A percentile compares a stretch with the other conserved stretches of the same genome.
Conservation (phyloP, 2,888 invertebrate genomes). For the Nomada goodeniana region DNA sequence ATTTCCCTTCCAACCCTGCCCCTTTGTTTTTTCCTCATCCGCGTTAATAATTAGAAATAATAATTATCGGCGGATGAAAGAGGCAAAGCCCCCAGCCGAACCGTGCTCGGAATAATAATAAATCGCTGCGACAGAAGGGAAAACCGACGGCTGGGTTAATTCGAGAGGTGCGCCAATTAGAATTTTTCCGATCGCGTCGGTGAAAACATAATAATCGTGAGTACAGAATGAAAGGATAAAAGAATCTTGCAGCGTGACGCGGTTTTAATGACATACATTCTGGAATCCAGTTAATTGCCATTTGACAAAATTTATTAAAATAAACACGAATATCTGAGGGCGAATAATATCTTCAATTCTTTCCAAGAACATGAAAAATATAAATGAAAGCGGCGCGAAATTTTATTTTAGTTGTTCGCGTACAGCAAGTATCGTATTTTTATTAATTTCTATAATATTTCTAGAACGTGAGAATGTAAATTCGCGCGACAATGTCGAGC, state of each 20-base stretch:
- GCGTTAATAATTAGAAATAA: slow-evolving; percentile 66
- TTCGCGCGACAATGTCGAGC: too few species aligned
- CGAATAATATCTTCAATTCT: background rate
- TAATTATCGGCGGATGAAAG: slow-evolving; percentile 53
- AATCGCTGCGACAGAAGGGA: slow-evolving; percentile 36
- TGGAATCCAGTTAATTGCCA: slow-evolving; percentile 20
- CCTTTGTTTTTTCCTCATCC: slow-evolving; percentile 1
- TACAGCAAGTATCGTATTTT: too few species aligned
- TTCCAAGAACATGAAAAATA: too few species aligned
- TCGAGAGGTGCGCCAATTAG: slow-evolving; percentile 57
- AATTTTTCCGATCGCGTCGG: slow-evolving; percentile 43
- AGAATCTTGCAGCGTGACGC: background rate
- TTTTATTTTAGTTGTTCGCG: too few species aligned
- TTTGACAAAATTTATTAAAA: slow-evolving; percentile 42
- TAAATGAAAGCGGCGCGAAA: background rate
- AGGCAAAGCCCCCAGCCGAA: background rate
- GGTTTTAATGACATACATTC: slow-evolving; percentile 33
- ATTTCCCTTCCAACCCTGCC: background rate
- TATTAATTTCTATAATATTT: too few species aligned
- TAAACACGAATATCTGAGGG: background rate
- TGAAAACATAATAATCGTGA: slow-evolving; percentile 46
- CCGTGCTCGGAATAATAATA: slow-evolving; percentile 48
- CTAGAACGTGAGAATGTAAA: too few species aligned
- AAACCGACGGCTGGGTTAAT: slow-evolving; percentile 46
- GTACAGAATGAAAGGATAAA: slow-evolving; percentile 27